Evolutionary conservation across 2,797 vertebrate species (phyloP), one percentile per base, ranked within the genome.

Genomic region (Neosilurus mollespiculum): DNA sequence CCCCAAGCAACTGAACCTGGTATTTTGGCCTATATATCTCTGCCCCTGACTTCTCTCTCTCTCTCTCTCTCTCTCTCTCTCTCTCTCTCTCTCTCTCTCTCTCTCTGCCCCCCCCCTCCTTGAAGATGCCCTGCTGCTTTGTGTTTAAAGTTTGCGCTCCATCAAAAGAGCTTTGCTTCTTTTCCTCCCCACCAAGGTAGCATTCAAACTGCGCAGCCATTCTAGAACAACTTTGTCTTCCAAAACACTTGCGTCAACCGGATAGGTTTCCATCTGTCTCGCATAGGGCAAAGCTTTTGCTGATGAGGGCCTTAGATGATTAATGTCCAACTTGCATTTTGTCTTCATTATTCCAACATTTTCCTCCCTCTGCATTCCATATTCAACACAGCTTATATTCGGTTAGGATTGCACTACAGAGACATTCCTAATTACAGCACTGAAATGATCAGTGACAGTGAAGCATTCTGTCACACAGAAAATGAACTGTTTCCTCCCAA

Each of bases 1-100:
- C 92, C 93, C 89, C 79, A 89, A 93, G 91, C 91, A 90, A 92
- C 91, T 91, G 89, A 94, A 93, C 89, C 91, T 75, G 87, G 87
- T 88, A 90, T 91, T 91, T 91, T 88, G 88, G 83, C 81, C 88
- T 87, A 88, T 93, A 91, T 93, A 92, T 93, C 91, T 93, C 86
- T 86, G 20, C 83, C 54, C 37, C 75, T 58, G 43, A 66, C 43
- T 72, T 54, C n/a, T 58, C 20, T 20, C 22, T 72, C 51, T 78
- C 7, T 7, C 1, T 51, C 43, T 71, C 53, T 75, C 24, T 18
- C 11, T 3, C 53, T n/a, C 20, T 67, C 53, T 79, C 37, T 66
- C 30, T n/a, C 24, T 69, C 56, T 18, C 8, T 80, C 24, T 18
- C 51, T 58, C 51, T 34, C 11, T 64, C 26, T 72, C 16, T 53